Conservation (phyloP, 2,888 invertebrate genomes). For the Leptopilina drosophilae region DNA sequence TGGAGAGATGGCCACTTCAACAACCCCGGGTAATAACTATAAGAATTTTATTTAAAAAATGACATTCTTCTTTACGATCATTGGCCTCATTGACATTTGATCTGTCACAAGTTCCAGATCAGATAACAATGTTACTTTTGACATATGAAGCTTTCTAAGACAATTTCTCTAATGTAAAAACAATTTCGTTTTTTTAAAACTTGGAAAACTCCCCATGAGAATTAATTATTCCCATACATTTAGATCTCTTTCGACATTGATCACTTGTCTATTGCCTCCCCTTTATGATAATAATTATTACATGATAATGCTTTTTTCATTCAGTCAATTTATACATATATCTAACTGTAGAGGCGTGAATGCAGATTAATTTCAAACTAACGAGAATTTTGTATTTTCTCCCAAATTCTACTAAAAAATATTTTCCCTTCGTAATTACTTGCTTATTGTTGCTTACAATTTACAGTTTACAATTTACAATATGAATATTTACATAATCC, state of each 20-base stretch:
- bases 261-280: constrained; percentile 1
- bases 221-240: not conserved
- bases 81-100: constrained; percentile 27
- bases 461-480: too few relatives aligned
- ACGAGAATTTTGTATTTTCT: not conserved
- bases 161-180: not conserved
- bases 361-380: not conserved
- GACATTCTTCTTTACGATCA: constrained; percentile 11
- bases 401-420: too few relatives aligned
- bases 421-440: too few relatives aligned
- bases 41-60: constrained; percentile 4
- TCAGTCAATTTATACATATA: not conserved
- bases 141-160: not conserved
- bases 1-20: constrained; percentile 64
- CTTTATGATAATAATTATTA: not conserved
- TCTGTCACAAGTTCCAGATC: not conserved
- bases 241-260: not conserved
- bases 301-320: not conserved
- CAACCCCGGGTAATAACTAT: constrained; percentile 60
- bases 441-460: too few relatives aligned
- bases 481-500: too few relatives aligned
- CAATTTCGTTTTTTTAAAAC: not conserved
- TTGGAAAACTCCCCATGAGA: not conserved
- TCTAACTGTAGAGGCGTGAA: not conserved
- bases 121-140: not conserved